Base-by-base conservation (phyloP, 2,797 vertebrate genomes). In the Carcharodon carcharias region DNA sequence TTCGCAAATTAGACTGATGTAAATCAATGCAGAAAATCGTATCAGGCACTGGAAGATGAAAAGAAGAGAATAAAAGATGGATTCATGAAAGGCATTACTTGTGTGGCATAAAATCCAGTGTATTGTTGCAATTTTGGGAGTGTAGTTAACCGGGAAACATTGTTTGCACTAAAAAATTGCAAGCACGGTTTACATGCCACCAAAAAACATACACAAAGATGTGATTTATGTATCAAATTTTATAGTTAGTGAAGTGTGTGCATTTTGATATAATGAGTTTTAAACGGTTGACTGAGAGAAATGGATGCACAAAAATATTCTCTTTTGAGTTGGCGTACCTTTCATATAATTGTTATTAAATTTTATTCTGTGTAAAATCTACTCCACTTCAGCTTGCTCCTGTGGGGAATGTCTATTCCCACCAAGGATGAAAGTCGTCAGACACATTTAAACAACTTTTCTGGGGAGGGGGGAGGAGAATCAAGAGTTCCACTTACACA, bases 361-460 rank as follows among this genome's bases (percentile, higher is more conserved):
- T 45, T 93, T 35, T n/a, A n/a, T 50, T 45, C 61, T 4, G 1
- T 45, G n/a, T 67, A 67, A 67, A 11, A 40, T 93, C 61, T 40
- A 40, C 61, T 61, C 56, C 26, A 35, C 58, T 93, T 67, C 63
- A 67, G n/a, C 35, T 35, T n/a, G 56, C 58, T n/a, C 4, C 61
- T 65, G n/a, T 65, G 14, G 58, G 31, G 56, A 91, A 61, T 67
- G 63, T 8, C n/a, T 65, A 4, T 93, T 65, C 63, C 61, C 21
- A 93, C 35, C 61, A 93, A 67, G 61, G 63, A 11, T 93, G 63
- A 45, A 93, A 93, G 91, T 45, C 40, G 40, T 93, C 61, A 93
- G 61, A 93, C 63, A 93, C n/a, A 93, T 93, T 93, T 26, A 45
- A 40, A 93, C n/a, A 93, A 93, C 91, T 93, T 93, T 93, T 93